phyloP scores from a whole-genome alignment of 2,888 invertebrate species.

The Heliconius cydno region DNA sequence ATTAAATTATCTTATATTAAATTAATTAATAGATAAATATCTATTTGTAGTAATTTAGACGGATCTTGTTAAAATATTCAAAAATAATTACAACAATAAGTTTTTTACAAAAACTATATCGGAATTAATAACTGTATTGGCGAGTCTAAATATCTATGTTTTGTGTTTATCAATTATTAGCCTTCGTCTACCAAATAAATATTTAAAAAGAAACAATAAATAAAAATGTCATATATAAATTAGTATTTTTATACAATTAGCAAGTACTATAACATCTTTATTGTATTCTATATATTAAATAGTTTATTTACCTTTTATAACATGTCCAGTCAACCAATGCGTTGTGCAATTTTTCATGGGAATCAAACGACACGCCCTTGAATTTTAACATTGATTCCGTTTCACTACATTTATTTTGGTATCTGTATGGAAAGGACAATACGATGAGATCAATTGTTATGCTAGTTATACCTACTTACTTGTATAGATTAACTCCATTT shows the following conservation, averaged over 20 bases:
- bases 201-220: no score
- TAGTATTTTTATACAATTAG: not conserved
- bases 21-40: no score
- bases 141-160: no score
- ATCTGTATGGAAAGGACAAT: not conserved
- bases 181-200: no score
- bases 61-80: no score
- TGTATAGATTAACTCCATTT: not conserved
- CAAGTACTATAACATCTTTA: not conserved
- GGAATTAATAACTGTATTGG: no score
- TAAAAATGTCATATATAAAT: no score
- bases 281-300: not conserved
- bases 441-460: not conserved
- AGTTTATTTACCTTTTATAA: constrained; percentile 23
- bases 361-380: constrained; percentile 46
- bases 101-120: no score
- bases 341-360: constrained; percentile 44
- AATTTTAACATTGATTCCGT: constrained; percentile 32
- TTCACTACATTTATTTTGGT: constrained; percentile 12
- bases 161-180: no score
- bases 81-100: no score
- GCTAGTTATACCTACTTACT: not conserved
- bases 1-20: no score
- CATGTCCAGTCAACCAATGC: constrained; percentile 36
- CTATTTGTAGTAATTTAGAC: no score